phyloP scores from a whole-genome alignment of 2,113 vertebrate genomes.

The Sporophila hypoxantha region DNA sequence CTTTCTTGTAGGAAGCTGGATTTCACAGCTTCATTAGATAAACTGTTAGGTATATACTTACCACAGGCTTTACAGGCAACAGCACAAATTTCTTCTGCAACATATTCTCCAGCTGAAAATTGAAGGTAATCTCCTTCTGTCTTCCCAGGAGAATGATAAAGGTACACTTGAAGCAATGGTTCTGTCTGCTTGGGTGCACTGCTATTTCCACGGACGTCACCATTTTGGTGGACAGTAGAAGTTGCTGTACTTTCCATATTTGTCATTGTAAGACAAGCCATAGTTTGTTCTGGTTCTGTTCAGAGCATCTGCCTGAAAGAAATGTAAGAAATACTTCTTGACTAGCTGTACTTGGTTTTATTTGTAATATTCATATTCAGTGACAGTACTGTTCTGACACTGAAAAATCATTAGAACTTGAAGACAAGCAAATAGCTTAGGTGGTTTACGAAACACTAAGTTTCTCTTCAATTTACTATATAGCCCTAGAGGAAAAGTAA shows the following conservation, averaged over 20 bases:
- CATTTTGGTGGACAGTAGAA: slow-evolving; percentile 60
- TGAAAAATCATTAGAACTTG: not conserved
- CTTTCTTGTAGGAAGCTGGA: not conserved
- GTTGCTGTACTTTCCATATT: slow-evolving; percentile 74
- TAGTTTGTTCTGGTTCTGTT: slow-evolving; percentile 55
- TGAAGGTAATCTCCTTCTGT: slow-evolving; percentile 65
- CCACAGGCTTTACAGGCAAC: slow-evolving; percentile 87
- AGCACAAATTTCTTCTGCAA: slow-evolving; percentile 87
- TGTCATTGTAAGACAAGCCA: slow-evolving; percentile 83
- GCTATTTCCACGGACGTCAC: slow-evolving; percentile 62
- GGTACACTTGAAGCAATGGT: slow-evolving; percentile 75
- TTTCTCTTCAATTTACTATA: not conserved
- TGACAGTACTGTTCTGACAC: not conserved
- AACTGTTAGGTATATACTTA: slow-evolving; percentile 60
- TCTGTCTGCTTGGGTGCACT: slow-evolving; percentile 62
- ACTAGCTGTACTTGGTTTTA: not conserved
- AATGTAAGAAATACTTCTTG: not conserved
- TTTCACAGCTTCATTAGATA: not conserved
- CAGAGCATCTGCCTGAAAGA: slow-evolving; percentile 53
- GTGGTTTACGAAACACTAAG: not conserved
- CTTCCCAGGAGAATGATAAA: slow-evolving; percentile 75
- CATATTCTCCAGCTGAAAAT: slow-evolving; percentile 82
- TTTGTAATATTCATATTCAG: not conserved
- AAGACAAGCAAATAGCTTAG: not conserved
- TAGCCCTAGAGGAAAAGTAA: not conserved